Percentiles rank a stretch among this genome's conserved stretches.
Conservation (phyloP, 2,888 invertebrate species). For the Vanessa cardui region DNA sequence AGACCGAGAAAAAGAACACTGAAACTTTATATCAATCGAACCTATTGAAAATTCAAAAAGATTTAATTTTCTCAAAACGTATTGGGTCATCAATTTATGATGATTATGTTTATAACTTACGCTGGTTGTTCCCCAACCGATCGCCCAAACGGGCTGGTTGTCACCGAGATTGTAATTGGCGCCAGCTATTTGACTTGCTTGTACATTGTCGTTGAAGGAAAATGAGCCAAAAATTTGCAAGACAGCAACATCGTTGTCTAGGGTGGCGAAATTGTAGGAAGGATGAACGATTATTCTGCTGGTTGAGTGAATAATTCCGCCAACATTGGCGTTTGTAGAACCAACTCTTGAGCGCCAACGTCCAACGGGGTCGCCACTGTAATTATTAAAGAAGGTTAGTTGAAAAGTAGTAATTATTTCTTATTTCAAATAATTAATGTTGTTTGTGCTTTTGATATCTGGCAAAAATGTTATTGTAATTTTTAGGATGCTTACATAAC, state of each 20-base stretch:
- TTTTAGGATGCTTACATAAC: constrained; percentile 24
- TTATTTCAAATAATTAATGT: too few relatives aligned
- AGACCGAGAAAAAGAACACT: too few relatives aligned
- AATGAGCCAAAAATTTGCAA: constrained; percentile 50
- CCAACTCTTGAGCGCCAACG: constrained; percentile 31
- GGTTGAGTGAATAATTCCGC: constrained; percentile 48
- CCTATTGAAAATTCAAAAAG: too few relatives aligned
- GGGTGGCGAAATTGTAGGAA: constrained; percentile 48
- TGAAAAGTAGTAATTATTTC: too few relatives aligned
- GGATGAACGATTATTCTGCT: constrained; percentile 52
- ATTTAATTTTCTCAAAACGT: too few relatives aligned
- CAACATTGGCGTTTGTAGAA: constrained; percentile 50
- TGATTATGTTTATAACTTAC: constrained; percentile 4
- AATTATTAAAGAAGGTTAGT: too few relatives aligned
- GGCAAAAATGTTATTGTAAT: too few relatives aligned
- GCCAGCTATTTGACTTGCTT: constrained; percentile 50
- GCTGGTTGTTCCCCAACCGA: constrained; percentile 50
- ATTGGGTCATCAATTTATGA: too few relatives aligned
- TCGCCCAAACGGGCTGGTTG: constrained; percentile 58
- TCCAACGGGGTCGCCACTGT: constrained; percentile 31
- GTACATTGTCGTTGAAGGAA: constrained; percentile 44
- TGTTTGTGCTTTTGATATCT: too few relatives aligned
- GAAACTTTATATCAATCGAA: too few relatives aligned
- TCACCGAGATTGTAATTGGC: constrained; percentile 52
- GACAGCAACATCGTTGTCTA: constrained; percentile 60